These are phyloP conservation scores for Drosophila nigricruria DNA, from an alignment of 2,888 invertebrate species.

Conservation along the genomic window DNA sequence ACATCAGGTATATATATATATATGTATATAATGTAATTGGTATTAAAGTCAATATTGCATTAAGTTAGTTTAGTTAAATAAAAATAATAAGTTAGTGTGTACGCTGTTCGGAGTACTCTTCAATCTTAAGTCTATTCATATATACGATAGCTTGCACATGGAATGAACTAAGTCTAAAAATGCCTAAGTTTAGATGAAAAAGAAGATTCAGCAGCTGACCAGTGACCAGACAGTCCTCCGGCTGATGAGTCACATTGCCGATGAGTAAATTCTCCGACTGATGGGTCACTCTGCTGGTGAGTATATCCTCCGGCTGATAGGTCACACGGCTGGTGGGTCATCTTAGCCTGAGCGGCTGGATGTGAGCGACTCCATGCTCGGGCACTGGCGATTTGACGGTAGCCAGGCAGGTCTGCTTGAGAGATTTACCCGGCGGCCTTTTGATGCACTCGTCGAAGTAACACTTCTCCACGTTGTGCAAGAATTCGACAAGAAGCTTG, in stretches of 20 bases:
- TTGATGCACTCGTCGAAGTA: conserved; percentile 86
- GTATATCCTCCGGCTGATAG: conserved; percentile 1
- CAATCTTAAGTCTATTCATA: conserved; percentile 33
- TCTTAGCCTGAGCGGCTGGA: conserved; percentile 75
- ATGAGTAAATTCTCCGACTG: not conserved
- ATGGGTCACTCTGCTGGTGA: not conserved
- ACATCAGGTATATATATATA: not conserved
- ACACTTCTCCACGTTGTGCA: conserved; percentile 88
- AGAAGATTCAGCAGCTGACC: not conserved
- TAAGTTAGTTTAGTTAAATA: conserved; percentile 11
- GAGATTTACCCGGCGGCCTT: conserved; percentile 85
- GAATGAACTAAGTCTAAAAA: conserved; percentile 33
- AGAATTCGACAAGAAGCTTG: conserved; percentile 89
- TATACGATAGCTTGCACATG: conserved; percentile 47
- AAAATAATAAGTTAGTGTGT: conserved; percentile 32
- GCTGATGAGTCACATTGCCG: not conserved
- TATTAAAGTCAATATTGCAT: conserved; percentile 7
- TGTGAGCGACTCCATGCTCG: conserved; percentile 82
- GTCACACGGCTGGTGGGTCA: conserved; percentile 34
- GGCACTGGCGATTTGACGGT: conserved; percentile 83
- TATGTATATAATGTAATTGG: conserved; percentile 1
- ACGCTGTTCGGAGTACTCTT: conserved; percentile 36
- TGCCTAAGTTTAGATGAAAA: conserved; percentile 16
- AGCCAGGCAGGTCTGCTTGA: conserved; percentile 88
- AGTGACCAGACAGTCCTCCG: not conserved